A percentile compares a stretch with the other conserved stretches of the same genome.
These are phyloP conservation scores for Melikaiella ostensackeni DNA, from an alignment of 2,888 invertebrate genomes.

Conservation along the genomic window DNA sequence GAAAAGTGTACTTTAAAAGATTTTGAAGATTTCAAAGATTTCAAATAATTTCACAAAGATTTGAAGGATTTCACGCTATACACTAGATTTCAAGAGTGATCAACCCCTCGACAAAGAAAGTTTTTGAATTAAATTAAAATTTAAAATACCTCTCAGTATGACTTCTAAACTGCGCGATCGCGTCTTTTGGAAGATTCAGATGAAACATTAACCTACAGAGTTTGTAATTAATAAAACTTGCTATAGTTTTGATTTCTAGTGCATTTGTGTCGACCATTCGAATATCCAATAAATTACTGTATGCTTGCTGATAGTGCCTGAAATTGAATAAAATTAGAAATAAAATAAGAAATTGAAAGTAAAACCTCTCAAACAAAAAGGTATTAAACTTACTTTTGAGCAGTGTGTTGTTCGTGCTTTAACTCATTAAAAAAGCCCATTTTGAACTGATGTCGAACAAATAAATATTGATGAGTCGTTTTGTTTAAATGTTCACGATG, in stretches of 20 bases:
- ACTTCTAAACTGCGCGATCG: conserved; percentile 94
- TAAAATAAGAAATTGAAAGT: conserved; percentile 18
- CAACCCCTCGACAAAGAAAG: too few relatives aligned
- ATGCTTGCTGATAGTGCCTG: conserved; percentile 91
- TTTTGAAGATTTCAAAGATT: too few relatives aligned
- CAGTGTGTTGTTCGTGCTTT: conserved; percentile 91
- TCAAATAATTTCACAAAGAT: too few relatives aligned
- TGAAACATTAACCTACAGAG: conserved; percentile 94
- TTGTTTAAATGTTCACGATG: conserved; percentile 95
- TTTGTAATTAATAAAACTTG: conserved; percentile 97
- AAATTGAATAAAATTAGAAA: conserved; percentile 52
- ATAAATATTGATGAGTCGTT: conserved; percentile 93
- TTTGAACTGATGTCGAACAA: conserved; percentile 98
- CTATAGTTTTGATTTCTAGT: conserved; percentile 95
- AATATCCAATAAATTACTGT: conserved; percentile 92
- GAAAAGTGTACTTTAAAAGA: too few relatives aligned
- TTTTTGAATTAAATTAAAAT: neutral
- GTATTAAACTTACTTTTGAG: conserved; percentile 83
- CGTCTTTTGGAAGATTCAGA: conserved; percentile 93
- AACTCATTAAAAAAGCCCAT: conserved; percentile 97
- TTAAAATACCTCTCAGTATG: conserved; percentile 86
- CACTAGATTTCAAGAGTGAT: too few relatives aligned
- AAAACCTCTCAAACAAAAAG: neutral
- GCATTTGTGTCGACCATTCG: conserved; percentile 93
- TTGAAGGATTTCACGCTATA: too few relatives aligned